Percentiles rank a stretch among this genome's conserved stretches.
phyloP scores from a whole-genome alignment of 2,113 vertebrate species.

The Corythoichthys intestinalis region DNA sequence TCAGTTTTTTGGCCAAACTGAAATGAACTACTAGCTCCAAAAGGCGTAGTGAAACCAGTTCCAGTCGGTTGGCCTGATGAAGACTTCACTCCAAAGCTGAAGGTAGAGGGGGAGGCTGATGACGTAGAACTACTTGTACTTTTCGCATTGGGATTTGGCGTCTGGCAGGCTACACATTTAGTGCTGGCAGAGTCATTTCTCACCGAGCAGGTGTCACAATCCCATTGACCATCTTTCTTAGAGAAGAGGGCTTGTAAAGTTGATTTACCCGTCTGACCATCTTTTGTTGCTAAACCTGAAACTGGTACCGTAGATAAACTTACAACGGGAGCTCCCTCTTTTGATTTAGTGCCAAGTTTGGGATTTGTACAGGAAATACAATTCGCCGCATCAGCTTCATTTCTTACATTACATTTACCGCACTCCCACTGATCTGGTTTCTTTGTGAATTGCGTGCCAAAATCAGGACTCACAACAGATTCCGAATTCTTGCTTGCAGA shows the following conservation, averaged over 20 bases:
- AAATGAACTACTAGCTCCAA: conserved; percentile 68
- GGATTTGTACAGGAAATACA: conserved; percentile 72
- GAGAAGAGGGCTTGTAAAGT: conserved; percentile 72
- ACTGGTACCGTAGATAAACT: conserved; percentile 1
- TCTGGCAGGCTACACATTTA: conserved; percentile 73
- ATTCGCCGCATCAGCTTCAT: conserved; percentile 61
- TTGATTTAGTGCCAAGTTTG: conserved; percentile 40
- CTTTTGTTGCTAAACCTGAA: conserved; percentile 55
- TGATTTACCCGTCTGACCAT: conserved; percentile 57
- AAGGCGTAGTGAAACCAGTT: conserved; percentile 76
- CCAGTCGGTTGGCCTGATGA: conserved; percentile 63
- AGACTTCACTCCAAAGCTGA: conserved; percentile 66
- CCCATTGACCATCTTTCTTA: conserved; percentile 82
- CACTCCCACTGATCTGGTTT: conserved; percentile 81
- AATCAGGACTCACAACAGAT: conserved; percentile 30
- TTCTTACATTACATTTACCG: conserved; percentile 71
- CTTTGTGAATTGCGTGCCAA: conserved; percentile 69
- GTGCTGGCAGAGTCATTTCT: conserved; percentile 72
- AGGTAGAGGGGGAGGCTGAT: conserved; percentile 64
- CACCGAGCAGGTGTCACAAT: conserved; percentile 76
- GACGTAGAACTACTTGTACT: conserved; percentile 30
- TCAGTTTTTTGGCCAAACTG: conserved; percentile 80
- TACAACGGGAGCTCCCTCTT: neutral
- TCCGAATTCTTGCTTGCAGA: conserved; percentile 9
- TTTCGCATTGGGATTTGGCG: conserved; percentile 73